These are phyloP conservation scores for Semnornis frantzii DNA, from an alignment of 2,113 vertebrate species.

Conservation along the genomic window DNA sequence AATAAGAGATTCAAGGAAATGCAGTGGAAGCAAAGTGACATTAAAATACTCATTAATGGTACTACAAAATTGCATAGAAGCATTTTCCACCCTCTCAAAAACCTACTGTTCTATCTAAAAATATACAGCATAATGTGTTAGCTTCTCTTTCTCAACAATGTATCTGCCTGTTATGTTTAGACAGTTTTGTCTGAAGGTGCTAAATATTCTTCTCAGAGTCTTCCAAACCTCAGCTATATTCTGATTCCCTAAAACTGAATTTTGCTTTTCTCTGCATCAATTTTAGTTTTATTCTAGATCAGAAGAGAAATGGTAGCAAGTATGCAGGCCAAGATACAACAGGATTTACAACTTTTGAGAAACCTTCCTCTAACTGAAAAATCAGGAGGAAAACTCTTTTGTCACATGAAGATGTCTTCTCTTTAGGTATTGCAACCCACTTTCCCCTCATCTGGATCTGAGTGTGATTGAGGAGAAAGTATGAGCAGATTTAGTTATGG, in stretches of 20 bases:
- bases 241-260: not conserved
- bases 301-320: not conserved
- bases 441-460: not conserved
- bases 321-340: not conserved
- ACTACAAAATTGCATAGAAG: not conserved
- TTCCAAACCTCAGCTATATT: not conserved
- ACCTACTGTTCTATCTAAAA: not conserved
- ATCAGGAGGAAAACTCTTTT: not conserved
- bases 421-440: not conserved
- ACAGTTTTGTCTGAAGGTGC: not conserved
- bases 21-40: not conserved
- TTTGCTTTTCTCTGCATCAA: not conserved
- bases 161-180: not conserved
- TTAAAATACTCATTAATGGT: not conserved
- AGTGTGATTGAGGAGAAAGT: not conserved
- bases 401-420: not conserved
- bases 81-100: not conserved
- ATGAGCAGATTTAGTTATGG: not conserved
- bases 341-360: not conserved
- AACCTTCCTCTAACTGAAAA: not conserved
- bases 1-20: not conserved
- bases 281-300: not conserved
- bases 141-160: not conserved
- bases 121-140: not conserved
- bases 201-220: not conserved